Percentiles rank a stretch among this genome's conserved stretches.
phyloP scores from a whole-genome alignment of 2,113 vertebrate species.

The Podarcis muralis region DNA sequence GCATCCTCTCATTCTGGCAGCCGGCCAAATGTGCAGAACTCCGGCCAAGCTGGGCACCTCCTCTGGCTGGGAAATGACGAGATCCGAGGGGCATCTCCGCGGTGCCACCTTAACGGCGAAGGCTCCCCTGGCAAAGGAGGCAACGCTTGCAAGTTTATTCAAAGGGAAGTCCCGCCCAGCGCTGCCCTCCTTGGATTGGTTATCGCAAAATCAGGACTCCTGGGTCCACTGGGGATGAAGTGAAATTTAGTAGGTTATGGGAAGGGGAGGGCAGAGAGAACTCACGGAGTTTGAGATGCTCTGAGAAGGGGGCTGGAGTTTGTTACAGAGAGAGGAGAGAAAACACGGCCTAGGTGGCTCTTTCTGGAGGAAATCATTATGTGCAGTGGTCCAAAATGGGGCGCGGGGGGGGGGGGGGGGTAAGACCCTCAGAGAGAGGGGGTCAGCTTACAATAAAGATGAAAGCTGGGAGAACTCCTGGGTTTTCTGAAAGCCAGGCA shows the following conservation, averaged over 20 bases:
- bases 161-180: conserved; percentile 35
- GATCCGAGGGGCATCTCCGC: neutral
- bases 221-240: conserved; percentile 25
- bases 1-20: neutral
- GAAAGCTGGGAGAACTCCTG: neutral
- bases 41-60: neutral
- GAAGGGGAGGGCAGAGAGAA: conserved; percentile 25
- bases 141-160: conserved; percentile 17
- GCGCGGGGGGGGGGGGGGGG: too few relatives aligned
- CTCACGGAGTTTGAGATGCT: neutral
- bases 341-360: neutral
- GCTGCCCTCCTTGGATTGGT: conserved; percentile 23
- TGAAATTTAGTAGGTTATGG: conserved; percentile 40
- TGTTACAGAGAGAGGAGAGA: neutral
- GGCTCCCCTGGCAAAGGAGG: neutral
- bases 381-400: neutral
- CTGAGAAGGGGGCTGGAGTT: neutral
- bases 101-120: conserved; percentile 4
- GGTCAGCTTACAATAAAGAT: neutral
- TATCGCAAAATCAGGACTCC: conserved; percentile 38
- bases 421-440: neutral
- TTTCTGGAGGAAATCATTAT: neutral
- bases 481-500: neutral
- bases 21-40: neutral
- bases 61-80: neutral